Conservation (phyloP, 2,888 invertebrate species). For the Leptinotarsa haldemani region DNA sequence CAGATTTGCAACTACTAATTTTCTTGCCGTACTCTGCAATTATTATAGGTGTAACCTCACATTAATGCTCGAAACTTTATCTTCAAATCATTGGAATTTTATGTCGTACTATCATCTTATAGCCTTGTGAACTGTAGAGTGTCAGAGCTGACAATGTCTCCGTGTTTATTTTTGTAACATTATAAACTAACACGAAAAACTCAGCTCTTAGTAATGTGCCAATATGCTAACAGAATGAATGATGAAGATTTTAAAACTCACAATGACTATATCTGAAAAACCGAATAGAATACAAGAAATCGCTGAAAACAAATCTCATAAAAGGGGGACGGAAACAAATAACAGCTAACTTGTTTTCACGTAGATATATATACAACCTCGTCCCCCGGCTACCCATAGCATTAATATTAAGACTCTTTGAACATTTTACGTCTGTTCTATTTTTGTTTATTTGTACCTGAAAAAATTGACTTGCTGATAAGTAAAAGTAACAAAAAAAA, state of each 20-base stretch:
- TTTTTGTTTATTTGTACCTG: no score
- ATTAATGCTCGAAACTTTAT: conserved; percentile 50
- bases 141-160: neutral
- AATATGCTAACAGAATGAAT: no score
- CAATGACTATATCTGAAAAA: no score
- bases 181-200: neutral
- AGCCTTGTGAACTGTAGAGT: neutral
- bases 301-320: no score
- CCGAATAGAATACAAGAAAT: no score
- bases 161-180: neutral
- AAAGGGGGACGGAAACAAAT: no score
- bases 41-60: conserved; percentile 56
- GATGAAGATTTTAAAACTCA: no score
- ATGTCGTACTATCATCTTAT: conserved; percentile 10
- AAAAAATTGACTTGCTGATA: neutral
- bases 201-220: neutral
- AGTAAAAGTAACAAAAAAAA: neutral
- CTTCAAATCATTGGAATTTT: conserved; percentile 36
- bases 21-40: conserved; percentile 58
- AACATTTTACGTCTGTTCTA: no score
- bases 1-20: conserved; percentile 58
- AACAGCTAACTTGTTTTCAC: no score
- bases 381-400: no score
- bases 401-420: no score
- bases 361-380: no score